phyloP scores from a whole-genome alignment of 2,888 invertebrate species.

The Oasisia sp. region DNA sequence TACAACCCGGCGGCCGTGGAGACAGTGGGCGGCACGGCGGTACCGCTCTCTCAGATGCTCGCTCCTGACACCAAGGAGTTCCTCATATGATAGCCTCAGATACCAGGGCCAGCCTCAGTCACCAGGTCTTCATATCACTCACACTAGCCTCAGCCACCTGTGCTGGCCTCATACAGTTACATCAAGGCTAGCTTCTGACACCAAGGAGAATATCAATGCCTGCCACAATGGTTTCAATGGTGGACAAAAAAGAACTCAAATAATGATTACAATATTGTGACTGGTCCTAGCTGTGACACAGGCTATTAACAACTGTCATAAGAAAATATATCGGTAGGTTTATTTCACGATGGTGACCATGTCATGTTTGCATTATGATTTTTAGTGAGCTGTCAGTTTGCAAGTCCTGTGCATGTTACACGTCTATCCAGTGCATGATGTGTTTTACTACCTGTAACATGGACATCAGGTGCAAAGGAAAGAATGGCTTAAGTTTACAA shows the following conservation, averaged over 20 bases:
- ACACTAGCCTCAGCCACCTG: neutral
- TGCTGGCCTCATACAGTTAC: neutral
- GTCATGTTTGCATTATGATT: no score
- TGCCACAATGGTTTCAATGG: no score
- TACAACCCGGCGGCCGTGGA: conserved; percentile 36
- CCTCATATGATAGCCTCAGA: neutral
- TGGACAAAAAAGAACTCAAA: neutral
- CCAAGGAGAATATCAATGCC: neutral
- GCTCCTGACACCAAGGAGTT: neutral
- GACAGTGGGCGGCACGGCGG: neutral
- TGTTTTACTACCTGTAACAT: no score
- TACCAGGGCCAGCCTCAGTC: neutral
- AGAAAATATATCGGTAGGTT: no score
- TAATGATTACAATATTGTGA: neutral
- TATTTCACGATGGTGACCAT: no score
- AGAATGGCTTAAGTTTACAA: neutral
- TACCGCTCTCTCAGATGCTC: neutral
- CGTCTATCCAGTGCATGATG: no score
- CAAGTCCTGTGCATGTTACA: no score
- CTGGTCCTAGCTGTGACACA: neutral
- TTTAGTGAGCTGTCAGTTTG: no score
- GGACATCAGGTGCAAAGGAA: no score
- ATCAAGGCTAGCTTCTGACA: neutral
- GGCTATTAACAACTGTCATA: neutral
- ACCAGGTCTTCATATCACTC: neutral